phyloP scores from a whole-genome alignment of 53 echinoderm and acorn worm species.

The Henricia sp. region DNA sequence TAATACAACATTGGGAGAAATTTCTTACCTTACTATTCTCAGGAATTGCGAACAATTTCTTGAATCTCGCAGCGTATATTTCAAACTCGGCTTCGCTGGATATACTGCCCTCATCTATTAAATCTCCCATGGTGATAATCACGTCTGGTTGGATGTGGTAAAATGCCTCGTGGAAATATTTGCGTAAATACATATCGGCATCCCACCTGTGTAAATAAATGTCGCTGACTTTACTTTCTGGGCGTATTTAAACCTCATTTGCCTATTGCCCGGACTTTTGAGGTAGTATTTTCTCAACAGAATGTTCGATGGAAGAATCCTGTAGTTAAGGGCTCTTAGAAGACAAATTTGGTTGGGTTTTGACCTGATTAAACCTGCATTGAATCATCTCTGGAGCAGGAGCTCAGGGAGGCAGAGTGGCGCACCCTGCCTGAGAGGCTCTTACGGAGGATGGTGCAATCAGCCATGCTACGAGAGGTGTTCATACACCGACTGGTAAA shows the following conservation, averaged over 20 bases:
- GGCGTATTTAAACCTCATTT: too few species aligned
- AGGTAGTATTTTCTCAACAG: neutral
- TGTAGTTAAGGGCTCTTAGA: too few species aligned
- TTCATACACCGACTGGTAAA: too few species aligned
- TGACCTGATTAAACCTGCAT: too few species aligned
- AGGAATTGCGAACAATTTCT: conserved; percentile 73
- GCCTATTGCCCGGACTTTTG: too few species aligned
- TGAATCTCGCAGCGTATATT: conserved; percentile 76
- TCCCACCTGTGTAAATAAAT: conserved; percentile 69
- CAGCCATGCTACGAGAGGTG: too few species aligned
- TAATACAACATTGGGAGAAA: neutral
- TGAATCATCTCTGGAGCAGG: too few species aligned
- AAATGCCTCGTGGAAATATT: conserved; percentile 78
- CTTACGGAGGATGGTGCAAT: neutral
- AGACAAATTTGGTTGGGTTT: too few species aligned
- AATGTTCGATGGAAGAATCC: neutral
- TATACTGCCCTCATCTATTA: conserved; percentile 85
- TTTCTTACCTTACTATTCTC: conserved; percentile 67
- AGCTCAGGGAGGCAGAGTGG: too few species aligned
- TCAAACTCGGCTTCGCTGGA: conserved; percentile 65
- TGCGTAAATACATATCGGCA: conserved; percentile 78
- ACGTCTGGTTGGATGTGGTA: conserved; percentile 79
- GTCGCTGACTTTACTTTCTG: too few species aligned
- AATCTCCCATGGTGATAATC: conserved; percentile 84
- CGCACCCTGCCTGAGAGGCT: too few species aligned